Percentiles rank a stretch among this genome's conserved stretches.
phyloP scores from a whole-genome alignment of 2,888 invertebrate species.

The Eupeodes luniger region DNA sequence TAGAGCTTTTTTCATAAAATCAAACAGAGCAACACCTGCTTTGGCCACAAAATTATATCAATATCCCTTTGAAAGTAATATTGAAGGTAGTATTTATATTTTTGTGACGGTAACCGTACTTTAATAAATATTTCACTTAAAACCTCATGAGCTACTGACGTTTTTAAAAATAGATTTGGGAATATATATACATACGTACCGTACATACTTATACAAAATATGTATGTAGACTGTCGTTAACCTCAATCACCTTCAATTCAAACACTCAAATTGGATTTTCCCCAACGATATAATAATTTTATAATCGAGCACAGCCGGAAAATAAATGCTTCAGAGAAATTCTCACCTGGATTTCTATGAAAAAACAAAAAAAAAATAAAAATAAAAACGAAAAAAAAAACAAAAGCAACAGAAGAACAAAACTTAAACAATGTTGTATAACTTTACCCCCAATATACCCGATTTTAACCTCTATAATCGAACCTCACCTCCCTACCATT shows the following conservation, averaged over 20 bases:
- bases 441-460: neutral
- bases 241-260: constrained; percentile 25
- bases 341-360: constrained; percentile 22
- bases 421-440: constrained; percentile 15
- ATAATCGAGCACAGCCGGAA: constrained; percentile 34
- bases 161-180: neutral
- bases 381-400: neutral
- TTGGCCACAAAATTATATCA: neutral
- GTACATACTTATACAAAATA: no score
- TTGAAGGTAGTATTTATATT: neutral
- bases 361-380: neutral
- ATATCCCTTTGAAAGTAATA: neutral
- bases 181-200: no score
- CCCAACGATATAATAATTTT: constrained; percentile 42
- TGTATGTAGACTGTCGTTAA: constrained; percentile 5
- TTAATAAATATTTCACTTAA: neutral
- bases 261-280: constrained; percentile 24
- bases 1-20: neutral
- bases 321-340: constrained; percentile 29
- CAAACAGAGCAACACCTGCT: neutral
- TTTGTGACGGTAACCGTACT: no score
- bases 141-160: no score
- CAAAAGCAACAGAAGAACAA: constrained; percentile 7
- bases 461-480: constrained; percentile 18
- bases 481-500: neutral